These are phyloP conservation scores for Tetanocera ferruginea DNA, from an alignment of 2,888 invertebrate genomes.

Conservation along the genomic window DNA sequence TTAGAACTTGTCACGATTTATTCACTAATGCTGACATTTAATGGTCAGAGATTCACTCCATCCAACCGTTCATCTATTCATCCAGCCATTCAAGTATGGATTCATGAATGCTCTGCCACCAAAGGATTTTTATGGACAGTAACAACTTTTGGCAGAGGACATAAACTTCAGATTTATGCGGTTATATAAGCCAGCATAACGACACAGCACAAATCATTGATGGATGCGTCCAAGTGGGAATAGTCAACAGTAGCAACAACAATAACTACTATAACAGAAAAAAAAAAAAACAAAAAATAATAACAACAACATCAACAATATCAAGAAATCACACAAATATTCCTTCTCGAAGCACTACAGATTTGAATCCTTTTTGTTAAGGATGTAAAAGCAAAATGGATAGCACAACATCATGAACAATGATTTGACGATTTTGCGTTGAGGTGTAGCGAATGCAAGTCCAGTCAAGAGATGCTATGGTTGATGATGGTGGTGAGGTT, in stretches of 20 bases:
- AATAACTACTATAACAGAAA: no score
- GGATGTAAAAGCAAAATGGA: conserved; percentile 57
- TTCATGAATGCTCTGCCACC: not conserved
- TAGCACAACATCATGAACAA: conserved; percentile 62
- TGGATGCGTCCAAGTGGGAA: conserved; percentile 58
- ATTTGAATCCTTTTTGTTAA: conserved; percentile 24
- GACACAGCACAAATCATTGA: conserved; percentile 54
- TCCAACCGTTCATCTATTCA: not conserved
- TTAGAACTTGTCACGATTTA: conserved; percentile 22
- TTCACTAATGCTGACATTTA: conserved; percentile 18
- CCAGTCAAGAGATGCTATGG: not conserved
- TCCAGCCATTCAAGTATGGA: no score
- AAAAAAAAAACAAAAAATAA: no score
- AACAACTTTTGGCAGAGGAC: not conserved
- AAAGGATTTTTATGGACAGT: conserved; percentile 13
- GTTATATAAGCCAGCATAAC: not conserved
- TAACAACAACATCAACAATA: not conserved
- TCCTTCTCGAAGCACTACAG: not conserved
- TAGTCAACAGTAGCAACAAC: conserved; percentile 29
- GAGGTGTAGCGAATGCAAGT: conserved; percentile 18
- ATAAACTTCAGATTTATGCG: not conserved
- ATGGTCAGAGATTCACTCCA: conserved; percentile 13
- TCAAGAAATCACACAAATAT: not conserved
- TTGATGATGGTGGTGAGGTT: not conserved
- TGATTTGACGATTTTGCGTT: conserved; percentile 60